Conservation (phyloP, 1,140 invertebrate species). For the Calephelis virginiensis region DNA sequence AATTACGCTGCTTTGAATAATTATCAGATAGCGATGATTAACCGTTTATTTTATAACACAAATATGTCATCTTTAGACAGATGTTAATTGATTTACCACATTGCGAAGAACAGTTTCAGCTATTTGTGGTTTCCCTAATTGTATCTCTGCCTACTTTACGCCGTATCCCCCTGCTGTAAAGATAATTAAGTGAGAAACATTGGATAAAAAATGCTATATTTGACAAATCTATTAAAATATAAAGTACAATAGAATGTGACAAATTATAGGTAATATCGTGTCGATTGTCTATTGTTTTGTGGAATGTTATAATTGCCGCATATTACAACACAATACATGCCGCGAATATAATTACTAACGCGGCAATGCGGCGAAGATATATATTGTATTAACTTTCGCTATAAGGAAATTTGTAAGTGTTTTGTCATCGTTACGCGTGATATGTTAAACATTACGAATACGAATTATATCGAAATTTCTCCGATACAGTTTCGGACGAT, state of each 20-base stretch:
- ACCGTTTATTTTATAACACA: too few relatives aligned
- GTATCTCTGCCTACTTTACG: too few relatives aligned
- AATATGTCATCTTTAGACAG: too few relatives aligned
- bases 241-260: constrained; percentile 1
- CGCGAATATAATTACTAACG: background rate
- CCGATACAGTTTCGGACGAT: constrained; percentile 56
- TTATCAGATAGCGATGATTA: too few relatives aligned
- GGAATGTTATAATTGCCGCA: constrained; percentile 3
- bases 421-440: constrained; percentile 52
- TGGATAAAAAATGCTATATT: too few relatives aligned
- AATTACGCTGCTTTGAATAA: too few relatives aligned
- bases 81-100: too few relatives aligned
- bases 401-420: constrained; percentile 44
- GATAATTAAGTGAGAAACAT: too few relatives aligned
- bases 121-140: too few relatives aligned
- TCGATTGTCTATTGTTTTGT: constrained; percentile 5
- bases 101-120: too few relatives aligned
- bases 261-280: constrained; percentile 2
- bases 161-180: too few relatives aligned
- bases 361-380: background rate
- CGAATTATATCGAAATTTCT: constrained; percentile 65
- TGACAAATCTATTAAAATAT: background rate
- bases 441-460: constrained; percentile 54
- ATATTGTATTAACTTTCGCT: constrained; percentile 53
- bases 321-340: constrained; percentile 9